These are phyloP conservation scores for Coluber constrictor DNA, from an alignment of 2,797 vertebrate genomes.

Conservation along the genomic window DNA sequence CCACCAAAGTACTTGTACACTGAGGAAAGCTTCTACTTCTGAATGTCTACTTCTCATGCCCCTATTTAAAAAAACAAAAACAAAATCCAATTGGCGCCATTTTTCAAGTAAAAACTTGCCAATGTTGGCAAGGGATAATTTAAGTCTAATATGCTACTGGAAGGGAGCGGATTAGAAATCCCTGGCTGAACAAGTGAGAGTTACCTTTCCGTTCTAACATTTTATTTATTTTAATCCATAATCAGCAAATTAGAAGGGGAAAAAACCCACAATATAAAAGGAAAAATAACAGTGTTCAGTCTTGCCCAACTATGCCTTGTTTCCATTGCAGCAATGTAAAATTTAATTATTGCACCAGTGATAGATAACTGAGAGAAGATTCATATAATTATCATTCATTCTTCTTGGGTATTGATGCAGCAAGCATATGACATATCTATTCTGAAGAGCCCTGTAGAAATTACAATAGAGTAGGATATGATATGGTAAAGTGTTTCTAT, in stretches of 20 bases:
- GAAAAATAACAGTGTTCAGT: neutral
- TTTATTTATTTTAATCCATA: neutral
- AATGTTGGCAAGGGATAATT: neutral
- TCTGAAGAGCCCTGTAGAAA: neutral
- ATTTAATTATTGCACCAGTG: neutral
- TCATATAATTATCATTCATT: neutral
- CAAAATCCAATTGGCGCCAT: neutral
- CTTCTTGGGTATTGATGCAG: neutral
- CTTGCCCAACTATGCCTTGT: neutral
- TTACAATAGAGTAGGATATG: neutral
- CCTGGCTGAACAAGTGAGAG: neutral
- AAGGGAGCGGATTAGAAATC: neutral
- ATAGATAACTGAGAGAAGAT: neutral
- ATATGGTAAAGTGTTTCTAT: neutral
- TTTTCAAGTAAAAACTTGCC: neutral
- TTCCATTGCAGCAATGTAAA: neutral
- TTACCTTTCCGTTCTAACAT: neutral
- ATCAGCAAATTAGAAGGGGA: neutral
- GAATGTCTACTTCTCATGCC: neutral
- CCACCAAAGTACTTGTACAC: neutral
- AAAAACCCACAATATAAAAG: neutral
- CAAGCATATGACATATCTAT: neutral
- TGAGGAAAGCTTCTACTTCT: neutral
- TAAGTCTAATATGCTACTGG: neutral
- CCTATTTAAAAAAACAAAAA: neutral